Base-by-base conservation (phyloP, 2,797 vertebrate genomes). In the Momotus momota region DNA sequence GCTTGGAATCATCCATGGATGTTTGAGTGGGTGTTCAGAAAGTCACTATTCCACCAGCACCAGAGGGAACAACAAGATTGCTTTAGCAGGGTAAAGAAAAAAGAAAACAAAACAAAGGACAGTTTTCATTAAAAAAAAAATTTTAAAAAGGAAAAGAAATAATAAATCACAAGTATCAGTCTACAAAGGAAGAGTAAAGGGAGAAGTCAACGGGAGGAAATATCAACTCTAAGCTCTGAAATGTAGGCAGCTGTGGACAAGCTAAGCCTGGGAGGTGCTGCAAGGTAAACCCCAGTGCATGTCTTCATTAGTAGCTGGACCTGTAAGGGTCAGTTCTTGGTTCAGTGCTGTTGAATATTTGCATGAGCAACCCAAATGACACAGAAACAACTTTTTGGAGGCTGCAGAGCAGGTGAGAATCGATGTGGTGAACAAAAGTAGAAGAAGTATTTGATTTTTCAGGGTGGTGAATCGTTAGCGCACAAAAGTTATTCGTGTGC, bases 391-490 rank as follows among this genome's bases (percentile, higher is more conserved):
- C 86, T 61, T 48, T 41, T 27, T 40, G 55, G 58, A 77, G n/a
- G 43, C 70, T 40, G 26, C 9, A 13, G 40, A 16, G 4, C 26
- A 33, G 12, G 5, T 12, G 9, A 69, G 33, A 45, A 41, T 81
- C 26, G 12, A 49, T 61, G 61, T 0, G 7, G 49, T 12, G 43
- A 52, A 23, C 5, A 52, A 51, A 81, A 35, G 5, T 27, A 55
- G 33, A 8, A 60, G n/a, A 2, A 70, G 2, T 3, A 65, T 52
- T 65, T 75, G 66, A 62, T 51, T 66, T 82, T 86, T 54, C 46
- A 45, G 21, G 0, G 0, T 62, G 69, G 52, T 23, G 21, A 45
- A 65, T 11, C 3, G 0, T 11, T 51, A 22, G 25, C 14, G 16
- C 52, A 12, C 5, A 26, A 33, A 14, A 61, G 15, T 26, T 10